A percentile compares a stretch with the other conserved stretches of the same genome.
Conservation (phyloP, 2,113 vertebrate species). For the Nothobranchius furzeri region DNA sequence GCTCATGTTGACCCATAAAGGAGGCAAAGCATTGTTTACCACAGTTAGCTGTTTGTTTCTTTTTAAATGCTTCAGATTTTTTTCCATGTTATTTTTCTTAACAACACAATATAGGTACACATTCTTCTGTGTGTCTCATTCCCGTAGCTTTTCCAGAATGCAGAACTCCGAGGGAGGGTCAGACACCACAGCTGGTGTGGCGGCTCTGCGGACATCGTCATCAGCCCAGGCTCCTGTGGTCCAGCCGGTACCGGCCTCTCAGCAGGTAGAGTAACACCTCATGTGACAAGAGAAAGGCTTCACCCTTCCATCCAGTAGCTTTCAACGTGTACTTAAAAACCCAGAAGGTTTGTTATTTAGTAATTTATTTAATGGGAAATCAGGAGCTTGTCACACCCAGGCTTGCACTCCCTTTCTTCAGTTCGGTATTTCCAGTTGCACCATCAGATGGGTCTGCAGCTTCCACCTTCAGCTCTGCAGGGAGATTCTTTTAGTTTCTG, state of each 20-base stretch:
- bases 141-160: constrained; percentile 80
- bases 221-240: constrained; percentile 88
- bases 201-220: constrained; percentile 83
- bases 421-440: no score
- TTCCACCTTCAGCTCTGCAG: not conserved
- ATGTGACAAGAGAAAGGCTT: constrained; percentile 2
- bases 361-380: no score
- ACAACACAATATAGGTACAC: no score
- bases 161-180: constrained; percentile 91
- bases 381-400: no score
- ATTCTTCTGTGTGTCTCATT: no score
- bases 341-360: not conserved
- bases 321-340: constrained; percentile 3
- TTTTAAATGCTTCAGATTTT: constrained; percentile 10
- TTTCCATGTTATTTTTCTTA: not conserved
- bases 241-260: constrained; percentile 91
- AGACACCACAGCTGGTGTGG: constrained; percentile 85
- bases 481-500: constrained; percentile 4
- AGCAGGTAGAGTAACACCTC: constrained; percentile 84
- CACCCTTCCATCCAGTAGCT: not conserved
- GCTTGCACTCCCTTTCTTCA: no score
- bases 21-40: constrained; percentile 17
- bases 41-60: constrained; percentile 13
- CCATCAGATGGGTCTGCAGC: not conserved
- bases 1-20: constrained; percentile 15